phyloP scores from a whole-genome alignment of 2,113 vertebrate species.

The Miniopterus natalensis region DNA sequence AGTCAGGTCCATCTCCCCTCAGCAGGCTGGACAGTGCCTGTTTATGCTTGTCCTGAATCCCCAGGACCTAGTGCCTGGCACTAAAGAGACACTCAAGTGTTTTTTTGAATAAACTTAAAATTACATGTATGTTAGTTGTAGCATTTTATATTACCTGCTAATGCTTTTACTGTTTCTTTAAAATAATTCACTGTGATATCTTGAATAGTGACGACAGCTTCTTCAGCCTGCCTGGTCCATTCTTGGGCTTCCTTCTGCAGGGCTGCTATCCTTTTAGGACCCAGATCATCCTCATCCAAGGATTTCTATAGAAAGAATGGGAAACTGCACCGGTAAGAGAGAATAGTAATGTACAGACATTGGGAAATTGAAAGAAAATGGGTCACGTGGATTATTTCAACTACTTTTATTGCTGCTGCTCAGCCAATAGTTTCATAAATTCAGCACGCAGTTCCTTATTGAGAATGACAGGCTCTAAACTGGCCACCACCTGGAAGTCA shows the following conservation, averaged over 20 bases:
- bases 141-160: slow-evolving; percentile 90
- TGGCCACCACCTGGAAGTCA: background rate
- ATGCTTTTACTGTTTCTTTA: slow-evolving; percentile 92
- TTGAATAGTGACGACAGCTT: slow-evolving; percentile 94
- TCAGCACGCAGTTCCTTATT: background rate
- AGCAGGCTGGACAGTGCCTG: background rate
- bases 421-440: background rate
- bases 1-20: background rate
- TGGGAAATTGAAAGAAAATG: background rate
- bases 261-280: slow-evolving; percentile 93
- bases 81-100: background rate
- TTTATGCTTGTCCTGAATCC: background rate
- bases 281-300: slow-evolving; percentile 93
- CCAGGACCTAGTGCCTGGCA: background rate
- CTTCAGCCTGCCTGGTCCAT: slow-evolving; percentile 92
- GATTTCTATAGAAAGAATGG: slow-evolving; percentile 90
- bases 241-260: slow-evolving; percentile 94
- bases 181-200: slow-evolving; percentile 98
- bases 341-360: background rate
- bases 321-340: background rate
- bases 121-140: background rate
- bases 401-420: background rate
- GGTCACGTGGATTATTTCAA: background rate
- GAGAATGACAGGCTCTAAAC: background rate
- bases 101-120: background rate